Evolutionary conservation across 2,113 vertebrate species (phyloP).

Genomic region (Echinops telfairi): DNA sequence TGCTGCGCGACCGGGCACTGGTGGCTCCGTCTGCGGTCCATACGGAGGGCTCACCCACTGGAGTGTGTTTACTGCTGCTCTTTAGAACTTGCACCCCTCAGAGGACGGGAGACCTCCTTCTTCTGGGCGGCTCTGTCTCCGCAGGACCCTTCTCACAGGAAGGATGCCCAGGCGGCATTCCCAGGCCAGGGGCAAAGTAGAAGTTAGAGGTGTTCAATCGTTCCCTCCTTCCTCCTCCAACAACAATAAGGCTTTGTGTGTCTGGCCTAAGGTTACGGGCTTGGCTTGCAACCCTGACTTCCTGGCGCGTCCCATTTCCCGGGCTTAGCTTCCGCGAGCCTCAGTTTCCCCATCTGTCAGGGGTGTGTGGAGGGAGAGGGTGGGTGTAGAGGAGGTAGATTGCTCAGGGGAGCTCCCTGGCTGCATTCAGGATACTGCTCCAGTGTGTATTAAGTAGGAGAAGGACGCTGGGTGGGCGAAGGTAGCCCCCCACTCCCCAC

Average conservation of each 20-base stretch:
- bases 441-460: neutral
- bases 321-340: neutral
- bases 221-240: neutral
- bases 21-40: neutral
- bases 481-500: neutral
- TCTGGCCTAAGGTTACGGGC: neutral
- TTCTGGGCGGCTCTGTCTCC: neutral
- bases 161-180: neutral
- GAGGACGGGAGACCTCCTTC: neutral
- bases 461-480: neutral
- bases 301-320: neutral
- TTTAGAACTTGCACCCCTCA: neutral
- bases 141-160: neutral
- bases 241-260: conserved; percentile 43
- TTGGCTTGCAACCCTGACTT: neutral
- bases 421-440: neutral
- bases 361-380: neutral
- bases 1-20: neutral
- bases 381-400: neutral
- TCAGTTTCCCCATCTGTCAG: conserved; percentile 35
- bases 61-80: neutral
- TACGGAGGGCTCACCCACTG: too few relatives aligned
- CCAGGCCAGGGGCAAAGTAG: neutral
- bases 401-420: neutral
- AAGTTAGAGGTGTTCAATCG: conserved; percentile 9